Base-by-base conservation (phyloP, 2,113 vertebrate species). In the Fulica atra region DNA sequence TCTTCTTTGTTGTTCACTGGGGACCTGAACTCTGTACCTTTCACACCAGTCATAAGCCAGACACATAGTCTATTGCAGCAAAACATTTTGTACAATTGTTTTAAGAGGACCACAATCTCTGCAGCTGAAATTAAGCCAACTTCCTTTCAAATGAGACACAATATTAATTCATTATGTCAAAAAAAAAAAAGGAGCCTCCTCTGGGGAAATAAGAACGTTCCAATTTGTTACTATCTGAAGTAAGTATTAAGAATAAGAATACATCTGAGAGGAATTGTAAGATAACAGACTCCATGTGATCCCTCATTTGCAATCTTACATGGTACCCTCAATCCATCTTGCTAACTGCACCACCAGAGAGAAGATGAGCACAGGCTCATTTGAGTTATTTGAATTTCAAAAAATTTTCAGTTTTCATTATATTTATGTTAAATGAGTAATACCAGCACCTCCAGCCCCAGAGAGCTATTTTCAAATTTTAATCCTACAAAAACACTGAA, bases 121-220 rank as follows among this genome's bases (percentile, higher is more conserved):
- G n/a, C 36, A 73, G 46, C 57, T 78, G 60, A 94, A 93, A 86
- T 53, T 61, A 91, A 94, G 59, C 50, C 68, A 70, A 8, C 40
- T 91, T 84, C 72, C 92, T 86, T 81, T 89, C 70, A 79, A 94
- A 88, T 46, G 90, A 92, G 87, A 95, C 53, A 76, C 4, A 19
- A 7, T 7, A 56, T 74, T 72, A 81, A 77, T 50, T 46, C 38
- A 40, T 15, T 48, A 35, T 13, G 16, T 63, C 29, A 2, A 44
- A 54, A 74, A 54, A 54, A 81, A 48, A 51, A 10, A 25, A 42
- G 16, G 1, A 35, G 13, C n/a, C 44, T 59, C 76, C 48, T 73
- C 65, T 80, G 24, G 50, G 40, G 64, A 87, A 33, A 85, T 42
- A 11, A 70, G 33, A 60, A 26, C 16, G 35, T 93, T 63, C 46